Percentiles rank a stretch among this genome's conserved stretches.
Conservation (phyloP, 2,888 invertebrate species). For the Plagodis dolabraria region DNA sequence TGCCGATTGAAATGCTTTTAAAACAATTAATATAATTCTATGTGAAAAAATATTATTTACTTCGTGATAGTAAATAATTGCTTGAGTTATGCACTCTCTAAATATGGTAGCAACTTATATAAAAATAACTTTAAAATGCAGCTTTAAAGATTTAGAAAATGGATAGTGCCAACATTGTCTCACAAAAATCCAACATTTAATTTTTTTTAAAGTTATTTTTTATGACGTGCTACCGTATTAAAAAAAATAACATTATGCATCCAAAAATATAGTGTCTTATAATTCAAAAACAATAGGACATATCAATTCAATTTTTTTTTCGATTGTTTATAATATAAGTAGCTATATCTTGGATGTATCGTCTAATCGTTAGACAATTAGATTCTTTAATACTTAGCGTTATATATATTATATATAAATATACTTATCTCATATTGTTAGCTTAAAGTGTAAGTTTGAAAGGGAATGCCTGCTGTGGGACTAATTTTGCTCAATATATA, state of each 20-base stretch:
- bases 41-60: slow-evolving; percentile 26
- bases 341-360: slow-evolving; percentile 51
- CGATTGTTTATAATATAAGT: slow-evolving; percentile 34
- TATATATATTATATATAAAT: slow-evolving; percentile 52
- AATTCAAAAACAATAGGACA: slow-evolving; percentile 27
- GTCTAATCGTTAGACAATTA: slow-evolving; percentile 60
- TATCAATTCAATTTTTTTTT: slow-evolving; percentile 31
- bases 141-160: background rate
- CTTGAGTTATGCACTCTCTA: slow-evolving; percentile 56
- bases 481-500: slow-evolving; percentile 56
- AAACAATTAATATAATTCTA: slow-evolving; percentile 24
- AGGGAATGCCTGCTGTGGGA: slow-evolving; percentile 54
- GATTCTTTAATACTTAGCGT: slow-evolving; percentile 70
- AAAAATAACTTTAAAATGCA: slow-evolving; percentile 5
- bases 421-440: slow-evolving; percentile 77
- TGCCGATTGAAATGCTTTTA: slow-evolving; percentile 4
- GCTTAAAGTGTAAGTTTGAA: slow-evolving; percentile 64
- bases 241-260: slow-evolving; percentile 20
- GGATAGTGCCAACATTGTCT: slow-evolving; percentile 3
- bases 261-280: slow-evolving; percentile 23
- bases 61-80: slow-evolving; percentile 33
- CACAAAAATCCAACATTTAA: background rate
- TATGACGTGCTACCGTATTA: slow-evolving; percentile 17
- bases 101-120: slow-evolving; percentile 46
- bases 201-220: slow-evolving; percentile 9